Conservation (phyloP, 2,888 invertebrate species). For the Cyaniris semiargus region DNA sequence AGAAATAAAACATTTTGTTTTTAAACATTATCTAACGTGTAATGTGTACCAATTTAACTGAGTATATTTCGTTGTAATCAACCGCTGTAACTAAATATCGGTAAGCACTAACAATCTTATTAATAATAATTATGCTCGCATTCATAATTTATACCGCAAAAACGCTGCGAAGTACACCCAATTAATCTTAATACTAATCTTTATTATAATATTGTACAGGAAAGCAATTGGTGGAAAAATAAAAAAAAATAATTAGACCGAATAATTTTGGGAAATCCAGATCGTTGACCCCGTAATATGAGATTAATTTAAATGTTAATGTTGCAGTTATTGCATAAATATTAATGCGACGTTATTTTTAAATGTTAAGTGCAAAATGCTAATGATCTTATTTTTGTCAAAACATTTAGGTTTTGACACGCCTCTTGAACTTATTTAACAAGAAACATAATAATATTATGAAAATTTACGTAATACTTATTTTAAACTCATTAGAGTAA, state of each 20-base stretch:
- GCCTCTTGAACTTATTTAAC: background rate
- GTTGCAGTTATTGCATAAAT: constrained; percentile 1
- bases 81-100: background rate
- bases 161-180: background rate
- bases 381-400: background rate
- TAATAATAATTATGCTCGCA: background rate
- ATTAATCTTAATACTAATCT: constrained; percentile 6
- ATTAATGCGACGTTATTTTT: background rate
- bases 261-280: constrained; percentile 19
- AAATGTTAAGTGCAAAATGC: background rate
- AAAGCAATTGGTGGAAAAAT: background rate
- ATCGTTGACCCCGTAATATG: background rate
- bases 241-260: constrained; percentile 9
- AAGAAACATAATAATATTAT: background rate
- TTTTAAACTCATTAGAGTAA: too few species aligned
- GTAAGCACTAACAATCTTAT: background rate
- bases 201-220: background rate
- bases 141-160: background rate
- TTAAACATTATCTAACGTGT: too few species aligned
- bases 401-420: background rate
- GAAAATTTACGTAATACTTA: too few species aligned
- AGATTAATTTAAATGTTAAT: background rate
- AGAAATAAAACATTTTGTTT: too few species aligned
- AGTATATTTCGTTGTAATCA: background rate
- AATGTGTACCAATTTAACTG: too few species aligned